phyloP scores from a whole-genome alignment of 2,888 invertebrate species.

The Eudasyphora cyanicolor region DNA sequence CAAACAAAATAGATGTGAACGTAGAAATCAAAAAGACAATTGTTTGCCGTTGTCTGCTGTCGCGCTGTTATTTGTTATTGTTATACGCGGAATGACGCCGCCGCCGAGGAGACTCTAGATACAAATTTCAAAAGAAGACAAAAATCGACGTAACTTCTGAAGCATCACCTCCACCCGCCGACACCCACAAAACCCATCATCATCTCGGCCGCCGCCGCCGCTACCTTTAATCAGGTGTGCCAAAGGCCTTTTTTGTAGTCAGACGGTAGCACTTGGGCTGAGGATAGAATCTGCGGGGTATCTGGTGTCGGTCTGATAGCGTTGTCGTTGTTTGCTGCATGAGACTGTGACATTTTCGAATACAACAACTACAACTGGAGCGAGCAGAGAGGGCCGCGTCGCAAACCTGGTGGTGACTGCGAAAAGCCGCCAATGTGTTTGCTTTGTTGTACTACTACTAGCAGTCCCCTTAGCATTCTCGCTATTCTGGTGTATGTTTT shows the following conservation, averaged over 20 bases:
- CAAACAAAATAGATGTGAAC: background rate
- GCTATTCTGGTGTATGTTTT: background rate
- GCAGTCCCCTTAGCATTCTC: background rate
- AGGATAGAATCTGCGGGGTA: no score
- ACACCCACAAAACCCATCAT: background rate
- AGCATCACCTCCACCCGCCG: background rate
- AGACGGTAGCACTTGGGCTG: no score
- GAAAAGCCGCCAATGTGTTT: background rate
- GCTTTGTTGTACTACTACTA: no score
- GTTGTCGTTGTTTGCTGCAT: background rate
- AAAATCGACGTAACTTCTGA: background rate
- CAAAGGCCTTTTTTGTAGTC: constrained; percentile 1
- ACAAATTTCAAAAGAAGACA: background rate
- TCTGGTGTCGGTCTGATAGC: background rate
- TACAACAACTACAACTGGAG: constrained; percentile 19
- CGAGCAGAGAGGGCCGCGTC: background rate
- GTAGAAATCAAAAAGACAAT: constrained; percentile 7
- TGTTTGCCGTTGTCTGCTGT: constrained; percentile 29
- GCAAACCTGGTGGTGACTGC: background rate
- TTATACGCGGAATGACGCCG: background rate
- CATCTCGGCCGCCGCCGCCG: background rate
- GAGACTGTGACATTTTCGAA: constrained; percentile 20
- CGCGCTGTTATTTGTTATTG: background rate
- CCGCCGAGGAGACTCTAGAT: background rate
- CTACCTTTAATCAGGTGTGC: background rate